Evolutionary conservation across 2,113 vertebrate species (phyloP).

Genomic region (Leiothrix lutea): DNA sequence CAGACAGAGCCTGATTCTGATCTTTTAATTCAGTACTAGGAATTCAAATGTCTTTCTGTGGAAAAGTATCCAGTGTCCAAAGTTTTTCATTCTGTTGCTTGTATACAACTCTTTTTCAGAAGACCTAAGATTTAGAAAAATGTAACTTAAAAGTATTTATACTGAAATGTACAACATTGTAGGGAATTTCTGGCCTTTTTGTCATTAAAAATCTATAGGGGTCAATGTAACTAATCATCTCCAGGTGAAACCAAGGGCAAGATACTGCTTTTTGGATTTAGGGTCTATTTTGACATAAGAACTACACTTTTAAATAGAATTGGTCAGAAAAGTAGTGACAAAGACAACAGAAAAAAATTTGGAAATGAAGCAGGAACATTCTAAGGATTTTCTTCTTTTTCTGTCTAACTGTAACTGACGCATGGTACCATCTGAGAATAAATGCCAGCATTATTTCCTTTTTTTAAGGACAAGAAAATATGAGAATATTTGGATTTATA

Average conservation of each 20-base stretch:
- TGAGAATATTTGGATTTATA: background rate
- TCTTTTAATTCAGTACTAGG: background rate
- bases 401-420: background rate
- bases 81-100: background rate
- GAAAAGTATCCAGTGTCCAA: background rate
- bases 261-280: background rate
- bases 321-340: background rate
- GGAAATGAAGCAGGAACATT: background rate
- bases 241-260: background rate
- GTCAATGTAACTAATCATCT: background rate
- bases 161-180: background rate
- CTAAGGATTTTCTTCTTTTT: background rate
- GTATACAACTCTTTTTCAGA: background rate
- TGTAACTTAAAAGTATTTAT: background rate
- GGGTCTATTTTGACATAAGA: background rate
- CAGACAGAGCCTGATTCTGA: background rate
- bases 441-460: background rate
- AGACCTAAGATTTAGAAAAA: background rate
- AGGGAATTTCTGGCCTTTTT: background rate
- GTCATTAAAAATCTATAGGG: background rate
- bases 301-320: background rate
- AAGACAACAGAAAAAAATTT: background rate
- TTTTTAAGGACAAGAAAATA: background rate
- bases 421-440: background rate
- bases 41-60: background rate